Percentiles rank a stretch among this genome's conserved stretches.
phyloP scores from a whole-genome alignment of 2,113 vertebrate species.

The Numenius arquata region DNA sequence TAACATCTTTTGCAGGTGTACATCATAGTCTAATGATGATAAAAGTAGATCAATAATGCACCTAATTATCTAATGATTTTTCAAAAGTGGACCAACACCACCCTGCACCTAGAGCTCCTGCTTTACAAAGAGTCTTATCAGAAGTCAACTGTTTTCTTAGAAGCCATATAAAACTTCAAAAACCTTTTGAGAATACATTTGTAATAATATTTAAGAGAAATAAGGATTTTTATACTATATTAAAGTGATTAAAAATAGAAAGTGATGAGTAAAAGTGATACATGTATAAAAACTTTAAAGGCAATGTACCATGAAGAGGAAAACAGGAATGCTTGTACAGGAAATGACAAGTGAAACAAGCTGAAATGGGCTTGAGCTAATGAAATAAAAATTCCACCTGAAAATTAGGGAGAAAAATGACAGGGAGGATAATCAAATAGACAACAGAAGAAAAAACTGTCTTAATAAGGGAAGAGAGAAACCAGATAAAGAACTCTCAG shows the following conservation, averaged over 20 bases:
- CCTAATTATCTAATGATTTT: background rate
- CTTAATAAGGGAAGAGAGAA: background rate
- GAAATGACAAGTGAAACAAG: conserved; percentile 40
- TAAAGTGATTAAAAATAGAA: background rate
- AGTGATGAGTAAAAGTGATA: background rate
- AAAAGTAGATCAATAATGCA: background rate
- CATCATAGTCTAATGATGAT: background rate
- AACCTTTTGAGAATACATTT: background rate
- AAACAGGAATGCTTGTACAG: background rate
- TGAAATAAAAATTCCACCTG: conserved; percentile 15
- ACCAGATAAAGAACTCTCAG: background rate
- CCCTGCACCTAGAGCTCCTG: background rate
- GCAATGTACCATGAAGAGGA: background rate
- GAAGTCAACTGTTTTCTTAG: background rate
- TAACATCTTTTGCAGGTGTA: background rate
- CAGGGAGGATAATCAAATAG: conserved; percentile 6
- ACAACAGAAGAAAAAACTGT: background rate
- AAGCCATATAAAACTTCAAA: background rate
- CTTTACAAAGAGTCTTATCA: background rate
- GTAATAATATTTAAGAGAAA: background rate
- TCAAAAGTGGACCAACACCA: background rate
- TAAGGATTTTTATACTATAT: background rate
- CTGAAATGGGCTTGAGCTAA: background rate
- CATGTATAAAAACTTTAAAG: background rate
- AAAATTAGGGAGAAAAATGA: conserved; percentile 34